Base-by-base conservation (phyloP, 2,113 vertebrate species). In the Benitochromis conjunctus region DNA sequence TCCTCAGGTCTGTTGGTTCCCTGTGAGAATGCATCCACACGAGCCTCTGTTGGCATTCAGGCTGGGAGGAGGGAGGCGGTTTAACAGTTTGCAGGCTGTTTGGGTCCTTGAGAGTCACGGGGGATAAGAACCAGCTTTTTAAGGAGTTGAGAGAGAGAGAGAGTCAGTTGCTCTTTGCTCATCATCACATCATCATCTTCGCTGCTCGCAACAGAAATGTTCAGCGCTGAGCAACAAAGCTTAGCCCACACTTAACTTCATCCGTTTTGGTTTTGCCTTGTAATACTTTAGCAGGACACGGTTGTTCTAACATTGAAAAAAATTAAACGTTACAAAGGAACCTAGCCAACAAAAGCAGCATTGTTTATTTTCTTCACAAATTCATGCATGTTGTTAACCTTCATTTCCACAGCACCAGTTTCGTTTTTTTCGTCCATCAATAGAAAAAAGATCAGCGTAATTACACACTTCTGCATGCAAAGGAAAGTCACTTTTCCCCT, bases 401-500 rank as follows among this genome's bases (percentile, higher is more conserved):
- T 95, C 89, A 91, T 92, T 93, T 88, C 89, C 90, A 89, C 94
- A 94, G 93, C 95, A 95, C 94, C 95, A 90, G 87, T 91, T 92
- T 91, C 18, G 34, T 89, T 90, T 85, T 91, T 85, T 79, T 88
- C 82, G 87, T 94, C 83, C 87, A 88, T 91, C 84, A 80, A 91
- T 91, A 90, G 88, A 90, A 95, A 88, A 95, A 83, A 91, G 86
- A 91, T 92, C 88, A 81, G 91, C 81, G 91, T 94, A 94, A 92
- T 94, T 95, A 95, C 91, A 95, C 92, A 95, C 92, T 84, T 94
- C 90, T 94, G 94, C 96, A 96, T 97, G 96, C 96, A 96, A 95
- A 94, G 88, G 92, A 93, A 94, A 95, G 79, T 94, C 91, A 84
- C 83, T 56, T 86, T 71, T 66, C 66, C 60, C 58, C 5, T 3